Percentiles rank a stretch among this genome's conserved stretches.
These are phyloP conservation scores for Naja naja DNA, from an alignment of 2,113 vertebrate species.

Conservation along the genomic window DNA sequence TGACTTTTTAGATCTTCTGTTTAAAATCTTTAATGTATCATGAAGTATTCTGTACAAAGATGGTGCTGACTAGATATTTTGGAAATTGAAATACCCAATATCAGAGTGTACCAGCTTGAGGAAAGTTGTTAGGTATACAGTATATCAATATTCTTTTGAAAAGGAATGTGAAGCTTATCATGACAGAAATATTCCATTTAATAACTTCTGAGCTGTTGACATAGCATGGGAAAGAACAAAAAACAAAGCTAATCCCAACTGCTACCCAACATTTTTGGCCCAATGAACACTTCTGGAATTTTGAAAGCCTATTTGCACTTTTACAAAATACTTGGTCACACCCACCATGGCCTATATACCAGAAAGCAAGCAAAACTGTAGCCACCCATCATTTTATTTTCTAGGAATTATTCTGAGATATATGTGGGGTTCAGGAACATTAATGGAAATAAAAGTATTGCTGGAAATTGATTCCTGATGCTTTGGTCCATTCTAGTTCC, in stretches of 20 bases:
- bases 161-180: background rate
- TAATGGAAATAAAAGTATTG: background rate
- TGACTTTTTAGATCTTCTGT: background rate
- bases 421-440: background rate
- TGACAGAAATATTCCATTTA: background rate
- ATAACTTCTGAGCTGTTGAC: background rate
- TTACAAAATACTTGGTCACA: background rate
- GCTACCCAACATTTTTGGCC: background rate
- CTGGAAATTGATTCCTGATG: background rate
- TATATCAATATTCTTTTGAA: background rate
- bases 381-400: background rate
- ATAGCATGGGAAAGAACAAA: background rate
- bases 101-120: background rate
- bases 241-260: background rate
- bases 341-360: background rate
- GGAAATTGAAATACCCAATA: background rate
- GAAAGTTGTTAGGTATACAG: background rate
- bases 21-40: background rate
- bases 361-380: background rate
- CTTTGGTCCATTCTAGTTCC: background rate
- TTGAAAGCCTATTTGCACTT: background rate
- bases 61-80: background rate
- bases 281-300: background rate
- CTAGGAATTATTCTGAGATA: background rate
- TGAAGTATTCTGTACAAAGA: background rate